These are phyloP conservation scores for Trichosurus vulpecula DNA, from an alignment of 2,797 vertebrate genomes.

Conservation along the genomic window DNA sequence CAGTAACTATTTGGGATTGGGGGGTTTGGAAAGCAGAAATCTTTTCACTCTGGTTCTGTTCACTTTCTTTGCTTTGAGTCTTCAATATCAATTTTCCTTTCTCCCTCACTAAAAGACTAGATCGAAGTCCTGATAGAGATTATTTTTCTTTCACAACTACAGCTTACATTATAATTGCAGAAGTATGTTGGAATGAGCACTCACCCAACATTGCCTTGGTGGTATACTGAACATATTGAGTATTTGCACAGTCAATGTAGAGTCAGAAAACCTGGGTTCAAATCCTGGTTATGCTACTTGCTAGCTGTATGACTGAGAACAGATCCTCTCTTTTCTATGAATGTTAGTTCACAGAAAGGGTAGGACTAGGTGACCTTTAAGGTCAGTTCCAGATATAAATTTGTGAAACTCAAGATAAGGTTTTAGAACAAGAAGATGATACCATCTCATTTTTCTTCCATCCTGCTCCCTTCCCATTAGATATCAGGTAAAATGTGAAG, in stretches of 20 bases:
- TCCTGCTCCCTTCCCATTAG: background rate
- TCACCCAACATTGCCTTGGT: background rate
- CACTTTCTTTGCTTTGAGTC: background rate
- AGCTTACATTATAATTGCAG: background rate
- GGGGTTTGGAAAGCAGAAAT: background rate
- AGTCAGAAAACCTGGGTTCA: background rate
- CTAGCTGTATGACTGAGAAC: background rate
- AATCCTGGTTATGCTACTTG: background rate
- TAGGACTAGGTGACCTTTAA: background rate
- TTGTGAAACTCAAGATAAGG: background rate
- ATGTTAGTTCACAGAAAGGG: background rate
- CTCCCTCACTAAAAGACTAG: background rate
- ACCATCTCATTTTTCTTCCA: background rate
- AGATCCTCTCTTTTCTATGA: background rate
- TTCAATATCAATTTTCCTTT: background rate
- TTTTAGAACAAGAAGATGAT: background rate
- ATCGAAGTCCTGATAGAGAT: background rate
- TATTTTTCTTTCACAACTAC: background rate
- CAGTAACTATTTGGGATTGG: background rate
- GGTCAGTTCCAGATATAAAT: background rate
- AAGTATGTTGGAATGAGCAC: background rate
- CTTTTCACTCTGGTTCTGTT: background rate
- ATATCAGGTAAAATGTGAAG: background rate
- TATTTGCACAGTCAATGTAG: background rate
- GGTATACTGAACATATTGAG: background rate